Percentiles rank a stretch among this genome's conserved stretches.
These are phyloP conservation scores for Lucilia sericata DNA, from an alignment of 1,140 invertebrate genomes.

Conservation along the genomic window DNA sequence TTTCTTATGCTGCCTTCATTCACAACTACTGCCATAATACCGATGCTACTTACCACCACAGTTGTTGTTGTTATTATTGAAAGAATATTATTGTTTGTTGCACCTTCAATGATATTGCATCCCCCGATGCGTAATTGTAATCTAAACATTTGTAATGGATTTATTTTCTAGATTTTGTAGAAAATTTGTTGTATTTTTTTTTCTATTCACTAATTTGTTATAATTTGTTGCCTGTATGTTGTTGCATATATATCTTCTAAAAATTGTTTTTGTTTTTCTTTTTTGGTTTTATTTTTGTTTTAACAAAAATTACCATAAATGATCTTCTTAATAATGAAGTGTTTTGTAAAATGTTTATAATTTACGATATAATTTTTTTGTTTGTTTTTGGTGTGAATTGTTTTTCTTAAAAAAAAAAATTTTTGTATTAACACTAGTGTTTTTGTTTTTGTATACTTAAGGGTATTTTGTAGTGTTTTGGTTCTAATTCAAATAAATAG, in stretches of 20 bases:
- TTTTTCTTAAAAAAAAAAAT: slow-evolving; percentile 1
- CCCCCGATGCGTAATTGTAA: slow-evolving; percentile 46
- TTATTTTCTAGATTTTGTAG: not conserved
- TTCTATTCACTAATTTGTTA: not conserved
- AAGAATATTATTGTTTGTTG: slow-evolving; percentile 5
- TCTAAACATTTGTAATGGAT: slow-evolving; percentile 46
- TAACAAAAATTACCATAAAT: slow-evolving; percentile 26
- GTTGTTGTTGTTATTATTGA: slow-evolving; percentile 22
- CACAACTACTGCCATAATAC: too few relatives aligned
- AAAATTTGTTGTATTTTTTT: not conserved
- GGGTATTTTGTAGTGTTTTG: not conserved
- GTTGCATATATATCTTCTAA: not conserved
- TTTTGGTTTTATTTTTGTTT: not conserved
- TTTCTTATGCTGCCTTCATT: not conserved
- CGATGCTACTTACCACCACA: not conserved
- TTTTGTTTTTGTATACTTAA: not conserved
- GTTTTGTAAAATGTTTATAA: slow-evolving; percentile 44
- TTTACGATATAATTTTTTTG: slow-evolving; percentile 15
- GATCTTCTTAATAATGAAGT: slow-evolving; percentile 44
- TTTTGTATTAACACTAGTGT: not conserved
- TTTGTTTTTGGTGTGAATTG: not conserved
- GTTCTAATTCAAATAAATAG: too few relatives aligned
- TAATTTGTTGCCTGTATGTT: not conserved
- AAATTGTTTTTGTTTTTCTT: slow-evolving; percentile 6
- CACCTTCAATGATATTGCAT: slow-evolving; percentile 28